Evolutionary conservation across 2,888 invertebrate species (phyloP).

Genomic region (Imbricaverruca yamaguchii): DNA sequence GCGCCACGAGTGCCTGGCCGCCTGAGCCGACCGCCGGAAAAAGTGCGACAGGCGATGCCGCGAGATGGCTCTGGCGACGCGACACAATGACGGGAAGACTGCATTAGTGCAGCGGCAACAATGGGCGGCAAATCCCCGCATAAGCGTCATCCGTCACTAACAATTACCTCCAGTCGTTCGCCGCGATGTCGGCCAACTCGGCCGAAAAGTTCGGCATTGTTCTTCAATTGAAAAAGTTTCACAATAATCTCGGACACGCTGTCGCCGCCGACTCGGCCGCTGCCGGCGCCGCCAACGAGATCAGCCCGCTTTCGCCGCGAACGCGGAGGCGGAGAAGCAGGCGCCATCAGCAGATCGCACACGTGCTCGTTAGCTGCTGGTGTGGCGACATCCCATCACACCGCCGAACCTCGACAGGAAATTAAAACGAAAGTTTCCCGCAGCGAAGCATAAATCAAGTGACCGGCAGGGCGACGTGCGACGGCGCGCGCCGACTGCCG

Average conservation of each 20-base stretch:
- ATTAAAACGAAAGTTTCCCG: neutral
- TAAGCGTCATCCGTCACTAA: neutral
- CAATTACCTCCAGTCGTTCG: neutral
- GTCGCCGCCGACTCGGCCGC: neutral
- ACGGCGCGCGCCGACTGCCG: too few relatives aligned
- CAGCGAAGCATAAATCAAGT: neutral
- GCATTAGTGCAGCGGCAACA: neutral
- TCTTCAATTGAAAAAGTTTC: constrained; percentile 16
- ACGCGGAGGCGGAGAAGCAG: too few relatives aligned
- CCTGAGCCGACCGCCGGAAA: neutral
- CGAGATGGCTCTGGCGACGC: neutral
- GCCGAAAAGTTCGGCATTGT: neutral
- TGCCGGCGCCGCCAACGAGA: neutral
- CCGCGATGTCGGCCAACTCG: neutral
- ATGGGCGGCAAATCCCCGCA: neutral
- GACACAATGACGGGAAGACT: constrained; percentile 8
- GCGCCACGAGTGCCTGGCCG: neutral
- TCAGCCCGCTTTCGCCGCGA: neutral
- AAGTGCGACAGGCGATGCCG: neutral
- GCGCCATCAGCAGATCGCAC: too few relatives aligned
- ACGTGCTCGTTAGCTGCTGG: too few relatives aligned
- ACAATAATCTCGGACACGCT: neutral
- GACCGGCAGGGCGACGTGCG: neutral
- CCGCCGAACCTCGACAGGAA: neutral
- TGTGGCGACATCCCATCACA: neutral